Percentiles rank a stretch among this genome's conserved stretches.
phyloP scores from a whole-genome alignment of 2,888 invertebrate genomes.

The Chrysolina haemoptera region DNA sequence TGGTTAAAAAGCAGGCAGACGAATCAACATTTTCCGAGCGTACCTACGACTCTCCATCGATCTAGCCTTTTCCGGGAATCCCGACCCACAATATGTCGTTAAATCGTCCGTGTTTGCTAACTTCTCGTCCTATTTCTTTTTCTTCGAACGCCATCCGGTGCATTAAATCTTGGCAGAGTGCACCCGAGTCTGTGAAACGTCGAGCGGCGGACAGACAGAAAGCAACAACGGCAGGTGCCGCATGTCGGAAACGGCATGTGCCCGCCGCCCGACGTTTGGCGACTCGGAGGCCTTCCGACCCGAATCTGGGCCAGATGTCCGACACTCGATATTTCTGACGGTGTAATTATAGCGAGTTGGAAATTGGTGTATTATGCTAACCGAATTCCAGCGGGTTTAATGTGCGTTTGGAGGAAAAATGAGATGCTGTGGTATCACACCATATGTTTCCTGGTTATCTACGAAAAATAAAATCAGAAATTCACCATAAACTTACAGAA shows the following conservation, averaged over 20 bases:
- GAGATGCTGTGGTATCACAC: too few relatives aligned
- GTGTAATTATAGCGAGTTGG: slow-evolving; percentile 15
- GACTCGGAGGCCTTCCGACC: neutral
- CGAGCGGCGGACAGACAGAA: slow-evolving; percentile 5
- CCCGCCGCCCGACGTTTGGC: neutral
- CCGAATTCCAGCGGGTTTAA: neutral
- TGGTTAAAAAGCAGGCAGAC: neutral
- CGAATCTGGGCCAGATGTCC: slow-evolving; percentile 40
- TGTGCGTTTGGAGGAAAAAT: too few relatives aligned
- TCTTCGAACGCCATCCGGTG: slow-evolving; percentile 21
- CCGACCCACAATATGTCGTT: neutral
- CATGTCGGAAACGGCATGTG: slow-evolving; percentile 39
- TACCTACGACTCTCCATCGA: neutral
- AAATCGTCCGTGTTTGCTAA: slow-evolving; percentile 18
- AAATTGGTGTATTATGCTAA: slow-evolving; percentile 13
- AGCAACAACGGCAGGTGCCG: slow-evolving; percentile 35
- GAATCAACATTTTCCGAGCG: neutral
- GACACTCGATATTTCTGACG: slow-evolving; percentile 26
- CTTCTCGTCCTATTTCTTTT: neutral
- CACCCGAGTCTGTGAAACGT: slow-evolving; percentile 27
- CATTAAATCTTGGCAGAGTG: slow-evolving; percentile 26
- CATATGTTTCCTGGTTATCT: too few relatives aligned
- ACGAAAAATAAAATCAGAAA: too few relatives aligned
- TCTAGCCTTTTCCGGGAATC: neutral
- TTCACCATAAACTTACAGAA: too few relatives aligned